Conservation (phyloP, 2,888 invertebrate genomes). For the Alloscopus bannaensis region DNA sequence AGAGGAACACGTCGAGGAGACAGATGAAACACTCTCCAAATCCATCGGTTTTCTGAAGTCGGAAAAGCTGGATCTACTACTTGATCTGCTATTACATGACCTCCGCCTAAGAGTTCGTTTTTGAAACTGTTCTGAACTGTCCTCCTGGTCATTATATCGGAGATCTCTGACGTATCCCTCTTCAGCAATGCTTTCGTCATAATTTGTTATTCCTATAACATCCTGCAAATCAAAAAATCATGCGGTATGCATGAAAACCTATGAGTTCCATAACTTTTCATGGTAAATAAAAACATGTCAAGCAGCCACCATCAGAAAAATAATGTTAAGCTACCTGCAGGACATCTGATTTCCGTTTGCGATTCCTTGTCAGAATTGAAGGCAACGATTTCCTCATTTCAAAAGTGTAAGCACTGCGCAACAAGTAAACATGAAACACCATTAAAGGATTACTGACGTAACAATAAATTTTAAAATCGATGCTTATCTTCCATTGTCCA, state of each 20-base stretch:
- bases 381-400: slow-evolving; percentile 58
- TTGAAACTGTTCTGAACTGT: slow-evolving; percentile 22
- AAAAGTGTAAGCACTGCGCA: slow-evolving; percentile 21
- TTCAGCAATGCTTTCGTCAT: slow-evolving; percentile 3
- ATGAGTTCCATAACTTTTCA: no score
- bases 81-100: slow-evolving; percentile 49
- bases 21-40: slow-evolving; percentile 25
- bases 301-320: no score
- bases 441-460: no score
- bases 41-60: slow-evolving; percentile 56
- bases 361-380: slow-evolving; percentile 55
- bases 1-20: slow-evolving; percentile 49
- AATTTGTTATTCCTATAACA: slow-evolving; percentile 11
- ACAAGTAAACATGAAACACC: not conserved
- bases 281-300: no score
- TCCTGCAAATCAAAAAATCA: no score
- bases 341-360: slow-evolving; percentile 63
- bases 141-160: slow-evolving; percentile 16
- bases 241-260: no score
- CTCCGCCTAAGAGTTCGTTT: slow-evolving; percentile 38
- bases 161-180: slow-evolving; percentile 30
- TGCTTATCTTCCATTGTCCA: no score
- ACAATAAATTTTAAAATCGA: no score
- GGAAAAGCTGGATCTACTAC: slow-evolving; percentile 42
- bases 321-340: slow-evolving; percentile 62